Evolutionary conservation across 23 tunicate genomes (phyloP).

Genomic region (Styela plicata): DNA sequence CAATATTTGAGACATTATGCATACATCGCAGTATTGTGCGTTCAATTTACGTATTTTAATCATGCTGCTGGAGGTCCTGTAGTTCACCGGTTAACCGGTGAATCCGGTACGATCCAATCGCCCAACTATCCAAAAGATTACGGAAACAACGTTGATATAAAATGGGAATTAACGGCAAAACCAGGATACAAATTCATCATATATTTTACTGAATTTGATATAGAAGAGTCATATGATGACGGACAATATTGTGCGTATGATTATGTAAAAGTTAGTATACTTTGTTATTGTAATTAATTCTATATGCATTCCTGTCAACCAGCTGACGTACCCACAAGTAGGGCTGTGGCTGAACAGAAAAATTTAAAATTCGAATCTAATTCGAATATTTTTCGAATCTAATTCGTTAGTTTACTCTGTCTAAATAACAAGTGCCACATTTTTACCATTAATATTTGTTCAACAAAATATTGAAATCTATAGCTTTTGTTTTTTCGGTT

Average conservation of each 20-base stretch:
- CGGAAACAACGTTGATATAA: conserved; percentile 34
- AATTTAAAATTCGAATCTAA: too few relatives aligned
- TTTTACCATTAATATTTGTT: too few relatives aligned
- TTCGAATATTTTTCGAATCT: too few relatives aligned
- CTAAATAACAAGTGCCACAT: too few relatives aligned
- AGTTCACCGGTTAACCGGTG: background rate
- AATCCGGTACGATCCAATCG: background rate
- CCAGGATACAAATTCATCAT: conserved; percentile 58
- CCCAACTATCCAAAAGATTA: conserved; percentile 55
- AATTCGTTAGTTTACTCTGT: too few relatives aligned
- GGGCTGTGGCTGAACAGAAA: too few relatives aligned
- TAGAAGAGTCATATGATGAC: conserved; percentile 82
- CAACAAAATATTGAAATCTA: too few relatives aligned
- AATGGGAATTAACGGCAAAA: conserved; percentile 48
- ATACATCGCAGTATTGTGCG: background rate
- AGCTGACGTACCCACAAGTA: too few relatives aligned
- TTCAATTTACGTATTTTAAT: too few relatives aligned
- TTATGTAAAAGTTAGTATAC: conserved; percentile 47
- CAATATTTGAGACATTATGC: background rate
- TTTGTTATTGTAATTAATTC: too few relatives aligned
- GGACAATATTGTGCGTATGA: conserved; percentile 58
- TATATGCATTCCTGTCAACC: too few relatives aligned
- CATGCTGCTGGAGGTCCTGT: background rate
- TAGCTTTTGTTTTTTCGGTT: too few relatives aligned
- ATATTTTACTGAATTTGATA: conserved; percentile 47